Percentiles rank a stretch among this genome's conserved stretches.
Evolutionary conservation across 2,888 invertebrate species (phyloP).

Genomic region (Hemicrepidius hirtus): DNA sequence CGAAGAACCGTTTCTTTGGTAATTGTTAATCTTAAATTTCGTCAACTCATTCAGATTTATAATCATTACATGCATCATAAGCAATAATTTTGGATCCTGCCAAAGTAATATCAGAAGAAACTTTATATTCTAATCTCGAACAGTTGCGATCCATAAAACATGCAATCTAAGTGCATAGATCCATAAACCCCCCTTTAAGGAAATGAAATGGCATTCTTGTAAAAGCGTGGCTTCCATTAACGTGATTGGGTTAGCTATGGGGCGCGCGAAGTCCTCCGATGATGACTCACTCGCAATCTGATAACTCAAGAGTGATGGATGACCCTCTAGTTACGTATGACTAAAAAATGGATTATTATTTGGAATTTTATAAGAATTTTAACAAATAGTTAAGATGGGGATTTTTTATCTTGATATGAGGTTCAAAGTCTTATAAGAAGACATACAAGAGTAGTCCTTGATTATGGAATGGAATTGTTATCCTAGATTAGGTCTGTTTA

Average conservation of each 20-base stretch:
- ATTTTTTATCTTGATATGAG: too few species aligned
- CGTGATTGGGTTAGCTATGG: constrained; percentile 59
- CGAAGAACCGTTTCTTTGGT: constrained; percentile 22
- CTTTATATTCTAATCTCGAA: background rate
- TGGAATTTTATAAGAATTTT: too few species aligned
- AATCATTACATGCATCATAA: constrained; percentile 19
- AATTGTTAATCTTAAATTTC: constrained; percentile 15
- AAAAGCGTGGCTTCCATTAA: constrained; percentile 63
- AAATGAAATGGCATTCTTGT: constrained; percentile 61
- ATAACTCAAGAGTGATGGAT: constrained; percentile 30
- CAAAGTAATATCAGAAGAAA: background rate
- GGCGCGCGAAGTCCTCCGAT: constrained; percentile 17
- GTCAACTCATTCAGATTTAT: constrained; percentile 20
- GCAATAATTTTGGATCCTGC: background rate
- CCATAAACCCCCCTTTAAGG: constrained; percentile 51
- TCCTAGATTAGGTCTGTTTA: too few species aligned
- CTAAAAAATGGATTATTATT: too few species aligned
- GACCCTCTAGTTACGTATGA: constrained; percentile 3
- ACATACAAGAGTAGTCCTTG: too few species aligned
- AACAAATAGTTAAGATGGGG: too few species aligned
- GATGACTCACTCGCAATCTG: constrained; percentile 47
- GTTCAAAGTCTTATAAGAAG: too few species aligned
- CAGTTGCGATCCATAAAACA: constrained; percentile 37
- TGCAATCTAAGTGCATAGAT: constrained; percentile 42
- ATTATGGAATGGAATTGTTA: too few species aligned